A percentile compares a stretch with the other conserved stretches of the same genome.
phyloP scores from a whole-genome alignment of 2,797 vertebrate species.

The Rhinella marina region DNA sequence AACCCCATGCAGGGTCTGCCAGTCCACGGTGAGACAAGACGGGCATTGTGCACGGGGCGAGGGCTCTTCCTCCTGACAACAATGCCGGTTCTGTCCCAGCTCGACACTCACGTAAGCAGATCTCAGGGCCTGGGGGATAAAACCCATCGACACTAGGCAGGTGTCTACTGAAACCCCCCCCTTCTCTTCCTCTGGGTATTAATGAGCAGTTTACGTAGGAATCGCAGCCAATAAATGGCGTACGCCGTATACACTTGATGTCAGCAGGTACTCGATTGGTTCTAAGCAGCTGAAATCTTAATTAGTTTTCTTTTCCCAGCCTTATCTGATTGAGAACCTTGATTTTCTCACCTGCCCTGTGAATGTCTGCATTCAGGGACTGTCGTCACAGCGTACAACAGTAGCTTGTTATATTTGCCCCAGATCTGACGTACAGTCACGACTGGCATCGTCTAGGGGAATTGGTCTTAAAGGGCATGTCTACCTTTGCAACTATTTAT shows the following conservation, averaged over 20 bases:
- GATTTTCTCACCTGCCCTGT: not conserved
- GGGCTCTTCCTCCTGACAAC: conserved; percentile 4
- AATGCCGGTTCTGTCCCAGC: conserved; percentile 6
- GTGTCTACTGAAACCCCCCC: not conserved
- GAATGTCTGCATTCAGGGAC: conserved; percentile 13
- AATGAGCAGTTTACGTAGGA: not conserved
- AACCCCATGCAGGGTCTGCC: not conserved
- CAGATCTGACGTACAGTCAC: not conserved
- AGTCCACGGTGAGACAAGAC: conserved; percentile 6
- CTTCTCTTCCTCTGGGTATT: not conserved
- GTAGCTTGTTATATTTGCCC: not conserved
- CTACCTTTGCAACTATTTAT: not conserved
- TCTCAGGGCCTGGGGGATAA: not conserved
- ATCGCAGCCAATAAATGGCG: not conserved
- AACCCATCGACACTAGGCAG: conserved; percentile 28
- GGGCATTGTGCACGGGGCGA: not conserved
- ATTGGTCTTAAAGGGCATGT: not conserved
- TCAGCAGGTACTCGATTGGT: not conserved
- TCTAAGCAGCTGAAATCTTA: not conserved
- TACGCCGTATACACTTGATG: not conserved
- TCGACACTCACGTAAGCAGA: conserved; percentile 27
- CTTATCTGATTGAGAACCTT: not conserved
- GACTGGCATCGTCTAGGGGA: not conserved
- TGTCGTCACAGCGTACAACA: conserved; percentile 11
- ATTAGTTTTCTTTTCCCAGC: not conserved